phyloP scores from a whole-genome alignment of 2,113 vertebrate species.

The Bucco capensis region DNA sequence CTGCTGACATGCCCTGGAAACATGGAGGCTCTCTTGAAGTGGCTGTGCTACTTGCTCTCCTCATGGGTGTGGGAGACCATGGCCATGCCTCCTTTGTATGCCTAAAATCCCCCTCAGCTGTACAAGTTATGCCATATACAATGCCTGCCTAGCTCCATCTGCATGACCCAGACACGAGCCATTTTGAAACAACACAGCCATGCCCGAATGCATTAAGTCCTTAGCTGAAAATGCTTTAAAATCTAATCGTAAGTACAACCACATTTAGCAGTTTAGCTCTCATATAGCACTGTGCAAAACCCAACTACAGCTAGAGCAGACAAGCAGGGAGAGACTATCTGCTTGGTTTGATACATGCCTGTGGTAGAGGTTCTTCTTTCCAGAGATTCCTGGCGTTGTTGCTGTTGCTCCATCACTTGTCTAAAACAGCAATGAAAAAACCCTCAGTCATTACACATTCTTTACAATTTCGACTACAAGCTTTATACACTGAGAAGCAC shows the following conservation, averaged over 20 bases:
- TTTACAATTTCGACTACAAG: neutral
- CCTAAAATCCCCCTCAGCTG: neutral
- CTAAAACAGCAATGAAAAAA: slow-evolving; percentile 68
- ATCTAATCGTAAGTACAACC: neutral
- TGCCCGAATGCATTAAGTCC: neutral
- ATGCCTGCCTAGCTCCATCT: neutral
- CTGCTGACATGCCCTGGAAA: neutral
- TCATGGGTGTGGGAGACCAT: neutral
- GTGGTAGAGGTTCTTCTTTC: slow-evolving; percentile 92
- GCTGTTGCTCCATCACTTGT: slow-evolving; percentile 93
- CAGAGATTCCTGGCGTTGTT: slow-evolving; percentile 88
- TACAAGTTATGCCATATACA: neutral
- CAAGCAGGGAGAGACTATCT: neutral
- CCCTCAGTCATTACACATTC: neutral
- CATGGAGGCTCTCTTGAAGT: accelerated
- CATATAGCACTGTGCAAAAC: neutral
- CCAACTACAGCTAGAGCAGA: neutral
- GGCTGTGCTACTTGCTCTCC: neutral
- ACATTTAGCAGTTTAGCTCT: neutral
- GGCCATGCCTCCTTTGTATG: neutral
- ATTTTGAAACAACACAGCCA: neutral
- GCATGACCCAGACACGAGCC: neutral
- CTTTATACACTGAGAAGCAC: neutral
- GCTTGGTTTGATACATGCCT: slow-evolving; percentile 73
- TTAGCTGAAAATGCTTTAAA: neutral